phyloP scores from a whole-genome alignment of 1,140 invertebrate genomes.

The Hyles vespertilio region DNA sequence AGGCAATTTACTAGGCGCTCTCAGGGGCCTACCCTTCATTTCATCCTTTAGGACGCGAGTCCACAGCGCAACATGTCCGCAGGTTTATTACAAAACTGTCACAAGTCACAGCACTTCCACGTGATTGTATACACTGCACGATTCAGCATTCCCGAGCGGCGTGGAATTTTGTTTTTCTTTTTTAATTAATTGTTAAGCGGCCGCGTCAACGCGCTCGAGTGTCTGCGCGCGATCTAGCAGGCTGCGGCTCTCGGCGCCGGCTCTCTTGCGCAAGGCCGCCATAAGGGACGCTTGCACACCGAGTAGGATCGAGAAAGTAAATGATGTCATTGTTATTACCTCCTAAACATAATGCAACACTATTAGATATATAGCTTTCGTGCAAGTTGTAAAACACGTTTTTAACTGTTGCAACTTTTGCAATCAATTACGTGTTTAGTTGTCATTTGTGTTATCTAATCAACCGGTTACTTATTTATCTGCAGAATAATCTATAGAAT shows the following conservation, averaged over 20 bases:
- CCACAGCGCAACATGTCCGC: conserved; percentile 22
- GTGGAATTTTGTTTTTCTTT: neutral
- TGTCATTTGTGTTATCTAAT: neutral
- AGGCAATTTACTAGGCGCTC: conserved; percentile 40
- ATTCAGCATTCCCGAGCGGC: too few relatives aligned
- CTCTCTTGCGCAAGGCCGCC: conserved; percentile 45
- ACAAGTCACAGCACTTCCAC: conserved; percentile 7
- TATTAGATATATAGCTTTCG: conserved; percentile 5
- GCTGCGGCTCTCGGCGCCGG: conserved; percentile 14
- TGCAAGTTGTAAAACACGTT: neutral
- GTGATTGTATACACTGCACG: neutral
- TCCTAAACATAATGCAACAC: conserved; percentile 8
- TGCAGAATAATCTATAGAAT: too few relatives aligned
- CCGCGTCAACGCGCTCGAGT: conserved; percentile 26
- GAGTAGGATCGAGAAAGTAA: conserved; percentile 40
- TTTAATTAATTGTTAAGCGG: conserved; percentile 18
- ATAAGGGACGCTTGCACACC: conserved; percentile 33
- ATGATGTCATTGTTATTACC: conserved; percentile 38
- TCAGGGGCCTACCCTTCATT: conserved; percentile 51
- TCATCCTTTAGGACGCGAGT: conserved; percentile 38
- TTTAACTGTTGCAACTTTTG: neutral
- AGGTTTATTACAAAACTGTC: conserved; percentile 14
- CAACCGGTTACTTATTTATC: neutral
- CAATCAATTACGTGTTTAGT: neutral
- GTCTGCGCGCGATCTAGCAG: conserved; percentile 22